Base-by-base conservation (phyloP, 2,888 invertebrate species). In the Congeria kusceri region DNA sequence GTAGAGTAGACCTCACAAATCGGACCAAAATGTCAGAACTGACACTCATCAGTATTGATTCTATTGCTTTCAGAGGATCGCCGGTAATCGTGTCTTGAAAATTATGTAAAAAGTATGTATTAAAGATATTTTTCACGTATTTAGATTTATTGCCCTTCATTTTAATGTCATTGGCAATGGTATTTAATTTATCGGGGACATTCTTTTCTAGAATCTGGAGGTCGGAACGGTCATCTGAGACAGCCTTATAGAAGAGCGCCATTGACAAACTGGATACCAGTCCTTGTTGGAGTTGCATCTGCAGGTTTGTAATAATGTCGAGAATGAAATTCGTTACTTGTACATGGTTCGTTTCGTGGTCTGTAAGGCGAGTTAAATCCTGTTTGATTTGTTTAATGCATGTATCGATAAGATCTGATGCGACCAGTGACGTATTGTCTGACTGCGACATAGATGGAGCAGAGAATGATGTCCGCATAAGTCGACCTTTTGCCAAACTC, bases 1-100 rank as follows among this genome's bases (percentile, higher is more conserved):
- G 75, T 0, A 87, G 62, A 0, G 86, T 87, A 9, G 83, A 71
- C 32, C 80, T 82, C 1, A 87, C 84, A 66, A 87, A 87, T 29
- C 85, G 79, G 0, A 84, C 79, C 11, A 86, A 70, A 25, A 87
- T 82, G 27, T 84, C 83, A 13, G 82, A 77, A 29, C 86, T 79
- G 5, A 87, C 75, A 23, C 66, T 79, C 13, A 86, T 66, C 9
- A 87, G 25, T 25, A 86, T 82, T 11, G 76, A 66, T 32, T 86
- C 80, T 9, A 87, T 61, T 7, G 83, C 83, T 44, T 76, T 68
- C 4, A 83, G 57, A 28, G 86, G 83, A 66, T 85, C 80, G 32
- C 72, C 57, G 18, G 78, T 71, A 1, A 76, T 25, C 27, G 49
- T 69, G 44, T 62, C 56, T 3, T 62, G 23, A 20, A 59, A 67